Conservation (phyloP, 2,113 vertebrate species). For the Spilogale gracilis region DNA sequence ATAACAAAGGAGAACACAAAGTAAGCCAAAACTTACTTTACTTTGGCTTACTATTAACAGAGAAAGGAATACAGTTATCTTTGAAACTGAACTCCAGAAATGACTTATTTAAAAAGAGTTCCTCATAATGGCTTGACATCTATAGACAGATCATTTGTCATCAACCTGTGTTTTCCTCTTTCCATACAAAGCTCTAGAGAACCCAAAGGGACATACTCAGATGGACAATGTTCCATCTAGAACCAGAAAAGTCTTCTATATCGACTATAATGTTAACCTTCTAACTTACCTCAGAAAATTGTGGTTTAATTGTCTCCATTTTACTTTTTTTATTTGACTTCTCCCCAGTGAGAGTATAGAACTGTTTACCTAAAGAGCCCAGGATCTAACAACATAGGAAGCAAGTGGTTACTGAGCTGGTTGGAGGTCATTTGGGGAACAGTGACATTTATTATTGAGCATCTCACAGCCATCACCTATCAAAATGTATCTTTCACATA, state of each 20-base stretch:
- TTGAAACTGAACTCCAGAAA: conserved; percentile 18
- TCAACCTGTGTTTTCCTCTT: neutral
- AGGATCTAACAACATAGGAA: neutral
- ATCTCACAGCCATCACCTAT: neutral
- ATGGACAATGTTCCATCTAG: neutral
- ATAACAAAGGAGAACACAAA: conserved; percentile 40
- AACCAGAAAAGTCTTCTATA: neutral
- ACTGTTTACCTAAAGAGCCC: neutral
- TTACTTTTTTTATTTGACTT: neutral
- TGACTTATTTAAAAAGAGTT: neutral
- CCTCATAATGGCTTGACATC: neutral
- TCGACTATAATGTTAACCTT: neutral
- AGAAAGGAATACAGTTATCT: neutral
- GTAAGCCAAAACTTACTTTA: neutral
- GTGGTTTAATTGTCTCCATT: neutral
- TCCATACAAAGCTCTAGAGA: conserved; percentile 21
- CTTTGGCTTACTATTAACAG: neutral
- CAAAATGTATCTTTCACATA: conserved; percentile 61
- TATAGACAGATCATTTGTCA: neutral
- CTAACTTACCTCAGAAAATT: neutral
- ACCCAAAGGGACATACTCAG: neutral
- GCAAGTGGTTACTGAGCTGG: neutral
- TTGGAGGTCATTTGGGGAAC: conserved; percentile 26
- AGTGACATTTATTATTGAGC: conserved; percentile 25
- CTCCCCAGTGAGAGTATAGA: neutral